These are phyloP conservation scores for Pelodiscus sinensis DNA, from an alignment of 2,113 vertebrate genomes.

Conservation along the genomic window DNA sequence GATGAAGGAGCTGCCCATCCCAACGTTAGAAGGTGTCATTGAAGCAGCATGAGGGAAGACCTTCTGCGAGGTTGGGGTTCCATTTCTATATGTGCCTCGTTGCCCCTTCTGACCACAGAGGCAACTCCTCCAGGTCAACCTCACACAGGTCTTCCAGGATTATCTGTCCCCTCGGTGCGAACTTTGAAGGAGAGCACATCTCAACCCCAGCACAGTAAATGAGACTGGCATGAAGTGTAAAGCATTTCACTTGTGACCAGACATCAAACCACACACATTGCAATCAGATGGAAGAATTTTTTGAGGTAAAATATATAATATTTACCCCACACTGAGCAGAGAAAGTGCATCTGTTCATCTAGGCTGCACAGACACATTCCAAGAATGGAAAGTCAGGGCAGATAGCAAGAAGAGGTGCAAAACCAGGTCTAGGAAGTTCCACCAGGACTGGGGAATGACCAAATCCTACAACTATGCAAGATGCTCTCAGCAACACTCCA, in stretches of 20 bases:
- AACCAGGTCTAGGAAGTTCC: background rate
- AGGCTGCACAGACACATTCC: background rate
- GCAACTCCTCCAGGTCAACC: background rate
- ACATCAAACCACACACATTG: background rate
- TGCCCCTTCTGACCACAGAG: background rate
- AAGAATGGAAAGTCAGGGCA: background rate
- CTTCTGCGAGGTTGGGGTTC: rapidly evolving
- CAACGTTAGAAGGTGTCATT: background rate
- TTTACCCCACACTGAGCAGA: background rate
- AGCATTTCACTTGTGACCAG: background rate
- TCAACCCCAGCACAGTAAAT: constrained; percentile 11
- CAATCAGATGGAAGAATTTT: background rate
- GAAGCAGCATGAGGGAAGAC: background rate
- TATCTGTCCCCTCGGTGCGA: background rate
- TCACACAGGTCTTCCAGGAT: background rate
- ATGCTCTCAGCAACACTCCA: background rate
- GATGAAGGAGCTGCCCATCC: background rate
- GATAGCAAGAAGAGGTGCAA: background rate
- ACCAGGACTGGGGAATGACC: too few relatives aligned
- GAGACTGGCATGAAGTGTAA: background rate
- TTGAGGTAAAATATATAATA: background rate
- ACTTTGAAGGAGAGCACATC: background rate
- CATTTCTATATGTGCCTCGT: background rate
- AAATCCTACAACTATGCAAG: background rate
- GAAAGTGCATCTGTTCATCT: constrained; percentile 17